Conservation (phyloP, 2,888 invertebrate species). For the Callyntrura sp. region DNA sequence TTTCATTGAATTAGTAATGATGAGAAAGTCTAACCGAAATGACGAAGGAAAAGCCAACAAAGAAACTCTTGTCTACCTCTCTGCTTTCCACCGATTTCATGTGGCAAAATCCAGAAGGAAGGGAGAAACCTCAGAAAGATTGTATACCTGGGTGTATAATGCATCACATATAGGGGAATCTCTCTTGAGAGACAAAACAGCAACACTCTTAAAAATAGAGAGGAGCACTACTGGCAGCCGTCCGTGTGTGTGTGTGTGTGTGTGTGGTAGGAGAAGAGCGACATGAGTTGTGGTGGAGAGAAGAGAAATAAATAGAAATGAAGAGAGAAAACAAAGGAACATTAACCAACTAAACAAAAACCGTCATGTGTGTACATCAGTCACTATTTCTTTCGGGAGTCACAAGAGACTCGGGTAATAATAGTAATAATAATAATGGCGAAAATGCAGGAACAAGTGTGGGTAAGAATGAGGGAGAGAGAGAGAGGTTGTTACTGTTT, state of each 20-base stretch:
- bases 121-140: neutral
- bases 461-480: neutral
- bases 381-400: neutral
- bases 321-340: constrained; percentile 9
- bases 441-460: neutral
- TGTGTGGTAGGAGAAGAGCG: neutral
- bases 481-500: constrained; percentile 12
- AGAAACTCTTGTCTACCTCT: neutral
- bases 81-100: neutral
- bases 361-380: neutral
- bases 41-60: neutral
- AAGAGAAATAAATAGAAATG: constrained; percentile 13
- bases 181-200: constrained; percentile 8
- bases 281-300: neutral
- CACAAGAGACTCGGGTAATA: constrained; percentile 19
- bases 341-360: neutral
- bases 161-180: neutral
- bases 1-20: constrained; percentile 58
- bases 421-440: constrained; percentile 14
- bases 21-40: constrained; percentile 8
- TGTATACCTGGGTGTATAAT: neutral
- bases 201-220: constrained; percentile 6
- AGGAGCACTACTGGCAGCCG: neutral
- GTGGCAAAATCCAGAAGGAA: neutral
- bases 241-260: too few species aligned